Conservation (phyloP, 2,113 vertebrate species). For the Jacana jacana region DNA sequence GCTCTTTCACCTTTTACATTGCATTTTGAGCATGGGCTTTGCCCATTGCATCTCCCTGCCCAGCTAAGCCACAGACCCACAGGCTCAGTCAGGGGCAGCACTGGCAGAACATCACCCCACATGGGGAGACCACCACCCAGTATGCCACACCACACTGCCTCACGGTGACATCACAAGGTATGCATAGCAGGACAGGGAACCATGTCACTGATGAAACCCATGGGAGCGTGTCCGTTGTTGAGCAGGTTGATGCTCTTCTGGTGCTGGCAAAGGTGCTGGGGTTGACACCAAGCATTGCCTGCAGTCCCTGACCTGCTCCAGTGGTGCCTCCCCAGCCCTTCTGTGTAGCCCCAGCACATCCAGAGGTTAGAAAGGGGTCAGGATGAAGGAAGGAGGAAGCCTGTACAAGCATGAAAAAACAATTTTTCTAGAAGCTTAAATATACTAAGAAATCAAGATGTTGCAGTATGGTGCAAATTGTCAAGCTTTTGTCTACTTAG, state of each 20-base stretch:
- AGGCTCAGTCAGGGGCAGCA: too few relatives aligned
- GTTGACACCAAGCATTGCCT: rapidly evolving
- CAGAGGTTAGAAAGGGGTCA: rapidly evolving
- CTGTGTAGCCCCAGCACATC: rapidly evolving
- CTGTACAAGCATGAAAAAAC: not conserved
- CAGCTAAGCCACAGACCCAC: rapidly evolving
- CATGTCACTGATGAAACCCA: rapidly evolving
- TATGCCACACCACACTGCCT: not conserved
- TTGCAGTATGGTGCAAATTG: too few relatives aligned
- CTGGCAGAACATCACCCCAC: rapidly evolving
- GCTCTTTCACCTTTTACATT: rapidly evolving
- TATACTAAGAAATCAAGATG: not conserved
- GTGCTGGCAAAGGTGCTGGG: too few relatives aligned
- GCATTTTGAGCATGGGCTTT: rapidly evolving
- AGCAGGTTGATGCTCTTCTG: too few relatives aligned
- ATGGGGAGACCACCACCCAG: not conserved
- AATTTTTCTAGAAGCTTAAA: not conserved
- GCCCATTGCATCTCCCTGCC: rapidly evolving
- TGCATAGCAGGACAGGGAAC: rapidly evolving
- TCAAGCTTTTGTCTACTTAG: not conserved
- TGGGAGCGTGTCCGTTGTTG: not conserved
- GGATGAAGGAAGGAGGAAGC: not conserved
- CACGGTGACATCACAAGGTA: rapidly evolving
- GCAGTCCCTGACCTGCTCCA: rapidly evolving
- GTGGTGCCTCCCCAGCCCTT: too few relatives aligned